Conservation (phyloP, 2,888 invertebrate species). For the Podabrus alpinus region DNA sequence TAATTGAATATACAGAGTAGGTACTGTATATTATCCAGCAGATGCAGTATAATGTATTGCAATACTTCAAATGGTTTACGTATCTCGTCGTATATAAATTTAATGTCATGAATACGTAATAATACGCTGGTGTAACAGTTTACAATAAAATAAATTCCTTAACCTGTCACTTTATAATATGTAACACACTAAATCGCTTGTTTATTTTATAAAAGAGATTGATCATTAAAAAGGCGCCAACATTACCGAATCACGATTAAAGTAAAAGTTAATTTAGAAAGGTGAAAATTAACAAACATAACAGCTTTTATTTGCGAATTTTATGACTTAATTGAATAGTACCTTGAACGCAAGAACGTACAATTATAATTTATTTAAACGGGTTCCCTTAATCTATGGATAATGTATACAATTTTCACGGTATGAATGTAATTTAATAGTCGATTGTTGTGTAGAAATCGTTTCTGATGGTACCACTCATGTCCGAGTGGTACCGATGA, state of each 20-base stretch:
- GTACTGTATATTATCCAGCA: conserved; percentile 21
- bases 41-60: conserved; percentile 10
- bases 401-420: background rate
- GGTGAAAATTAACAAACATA: conserved; percentile 13
- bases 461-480: too few relatives aligned
- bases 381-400: background rate
- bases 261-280: conserved; percentile 25
- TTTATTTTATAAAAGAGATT: conserved; percentile 18
- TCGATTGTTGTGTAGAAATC: too few relatives aligned
- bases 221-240: conserved; percentile 27
- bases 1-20: conserved; percentile 21
- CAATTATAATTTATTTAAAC: background rate
- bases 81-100: conserved; percentile 25
- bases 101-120: conserved; percentile 28
- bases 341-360: background rate
- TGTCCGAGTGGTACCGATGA: too few relatives aligned
- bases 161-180: conserved; percentile 15
- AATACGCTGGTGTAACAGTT: conserved; percentile 30
- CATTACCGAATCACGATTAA: conserved; percentile 23
- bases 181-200: conserved; percentile 28
- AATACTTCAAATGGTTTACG: conserved; percentile 26
- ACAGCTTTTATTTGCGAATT: background rate
- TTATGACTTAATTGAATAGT: background rate
- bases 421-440: too few relatives aligned
- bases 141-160: conserved; percentile 30